Conservation (phyloP, 2,113 vertebrate genomes). For the Orycteropus afer region DNA sequence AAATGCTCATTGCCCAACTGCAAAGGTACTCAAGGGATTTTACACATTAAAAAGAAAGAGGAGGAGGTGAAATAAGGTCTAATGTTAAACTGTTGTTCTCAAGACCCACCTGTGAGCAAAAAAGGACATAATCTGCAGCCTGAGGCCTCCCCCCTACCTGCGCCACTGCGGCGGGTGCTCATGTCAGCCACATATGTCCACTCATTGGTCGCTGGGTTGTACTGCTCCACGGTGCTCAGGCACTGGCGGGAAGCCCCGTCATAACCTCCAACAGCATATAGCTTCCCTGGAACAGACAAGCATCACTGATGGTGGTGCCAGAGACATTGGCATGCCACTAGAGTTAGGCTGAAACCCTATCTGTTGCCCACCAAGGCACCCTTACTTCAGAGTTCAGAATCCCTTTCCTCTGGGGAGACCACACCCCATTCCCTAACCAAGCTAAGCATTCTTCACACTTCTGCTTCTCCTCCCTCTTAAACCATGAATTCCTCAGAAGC, state of each 20-base stretch:
- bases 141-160: conserved; percentile 86
- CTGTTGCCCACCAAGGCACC: not conserved
- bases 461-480: not conserved
- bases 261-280: conserved; percentile 96
- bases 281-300: conserved; percentile 89
- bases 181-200: conserved; percentile 96
- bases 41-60: not conserved
- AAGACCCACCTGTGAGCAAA: not conserved
- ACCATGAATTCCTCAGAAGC: not conserved
- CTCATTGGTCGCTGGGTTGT: conserved; percentile 93
- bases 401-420: not conserved
- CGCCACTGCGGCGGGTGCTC: conserved; percentile 97
- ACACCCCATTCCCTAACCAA: not conserved
- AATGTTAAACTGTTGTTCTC: not conserved
- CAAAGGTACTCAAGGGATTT: too few species aligned
- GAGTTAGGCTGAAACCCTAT: not conserved
- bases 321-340: not conserved
- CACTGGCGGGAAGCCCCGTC: conserved; percentile 97
- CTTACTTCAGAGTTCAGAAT: not conserved
- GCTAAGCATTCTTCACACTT: not conserved
- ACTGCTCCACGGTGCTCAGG: conserved; percentile 97
- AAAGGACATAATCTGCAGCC: not conserved
- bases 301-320: not conserved
- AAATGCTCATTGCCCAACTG: not conserved
- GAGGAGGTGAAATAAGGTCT: too few species aligned